Base-by-base conservation (phyloP, 2,113 vertebrate genomes). In the Onychostruthus taczanowskii region DNA sequence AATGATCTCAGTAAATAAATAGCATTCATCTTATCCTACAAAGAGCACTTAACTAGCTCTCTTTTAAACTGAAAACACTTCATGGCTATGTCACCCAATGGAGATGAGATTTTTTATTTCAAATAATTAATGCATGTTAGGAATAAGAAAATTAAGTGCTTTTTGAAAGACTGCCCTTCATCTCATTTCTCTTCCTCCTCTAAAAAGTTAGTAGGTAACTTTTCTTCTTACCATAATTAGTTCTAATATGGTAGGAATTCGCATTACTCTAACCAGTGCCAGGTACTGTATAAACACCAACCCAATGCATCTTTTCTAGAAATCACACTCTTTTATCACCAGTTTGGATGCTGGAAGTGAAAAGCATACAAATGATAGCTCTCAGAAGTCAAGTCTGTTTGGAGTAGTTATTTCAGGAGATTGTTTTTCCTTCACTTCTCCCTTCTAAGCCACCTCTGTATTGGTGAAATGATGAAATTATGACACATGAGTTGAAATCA, bases 1-100 rank as follows among this genome's bases (percentile, higher is more conserved):
- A 93, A 70, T 63, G 39, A 93, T 80, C 78, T 88, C n/a, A 55
- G 33, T 59, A 91, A 95, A 66, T 66, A 95, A 84, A n/a, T 55
- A 93, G 68, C n/a, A 53, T 82, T 52, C 26, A 73, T 63, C 58
- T 91, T 56, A 84, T 18, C 49, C 63, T 74, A 91, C 1, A 1
- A 93, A 85, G 39, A 93, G 39, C 33, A 44, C 78, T 91, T 91
- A 66, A 93, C 73, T 80, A 95, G 26, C 30, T 76, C 46, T 82
- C 37, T 66, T 85, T 77, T 50, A 83, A 90, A 91, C 21, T 69
- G 50, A 59, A 85, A 87, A 90, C 67, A 83, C 39, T 93, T 87
- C 11, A 55, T 50, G 59, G 43, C 37, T 77, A 44, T 27, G n/a
- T 58, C 33, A 88, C 11, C 30, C 50, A 85, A 15, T 35, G 74